phyloP scores from a whole-genome alignment of 2,888 invertebrate species.

The Lamellibrachia satsuma region DNA sequence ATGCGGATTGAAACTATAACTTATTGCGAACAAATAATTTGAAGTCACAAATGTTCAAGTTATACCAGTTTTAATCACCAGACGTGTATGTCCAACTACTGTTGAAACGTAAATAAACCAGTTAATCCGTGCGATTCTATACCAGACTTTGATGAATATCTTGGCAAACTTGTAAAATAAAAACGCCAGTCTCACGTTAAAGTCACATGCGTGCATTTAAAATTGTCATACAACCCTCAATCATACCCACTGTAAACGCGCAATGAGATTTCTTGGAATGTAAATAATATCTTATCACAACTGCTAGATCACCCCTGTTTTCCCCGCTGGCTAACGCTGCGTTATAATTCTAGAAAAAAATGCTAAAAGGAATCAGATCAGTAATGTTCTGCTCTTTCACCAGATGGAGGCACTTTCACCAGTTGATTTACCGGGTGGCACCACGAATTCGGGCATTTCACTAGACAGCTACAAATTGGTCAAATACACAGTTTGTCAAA shows the following conservation, averaged over 20 bases:
- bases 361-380: neutral
- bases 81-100: neutral
- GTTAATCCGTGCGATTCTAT: neutral
- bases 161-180: neutral
- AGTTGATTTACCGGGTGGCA: neutral
- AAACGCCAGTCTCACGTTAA: neutral
- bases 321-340: neutral
- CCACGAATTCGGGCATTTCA: neutral
- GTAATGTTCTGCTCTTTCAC: neutral
- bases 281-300: neutral
- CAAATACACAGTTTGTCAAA: neutral
- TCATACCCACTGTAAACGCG: neutral
- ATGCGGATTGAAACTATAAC: neutral
- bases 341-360: neutral
- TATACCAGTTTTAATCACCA: neutral
- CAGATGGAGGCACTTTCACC: neutral
- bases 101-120: neutral
- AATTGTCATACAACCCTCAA: neutral
- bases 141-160: neutral
- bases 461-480: neutral
- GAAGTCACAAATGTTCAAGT: neutral
- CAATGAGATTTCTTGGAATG: neutral
- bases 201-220: neutral
- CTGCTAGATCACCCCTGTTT: neutral
- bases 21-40: neutral